Conservation (phyloP, 37 sponge, comb jelly and placozoan genomes). For the Cladorhizidae sp. region DNA sequence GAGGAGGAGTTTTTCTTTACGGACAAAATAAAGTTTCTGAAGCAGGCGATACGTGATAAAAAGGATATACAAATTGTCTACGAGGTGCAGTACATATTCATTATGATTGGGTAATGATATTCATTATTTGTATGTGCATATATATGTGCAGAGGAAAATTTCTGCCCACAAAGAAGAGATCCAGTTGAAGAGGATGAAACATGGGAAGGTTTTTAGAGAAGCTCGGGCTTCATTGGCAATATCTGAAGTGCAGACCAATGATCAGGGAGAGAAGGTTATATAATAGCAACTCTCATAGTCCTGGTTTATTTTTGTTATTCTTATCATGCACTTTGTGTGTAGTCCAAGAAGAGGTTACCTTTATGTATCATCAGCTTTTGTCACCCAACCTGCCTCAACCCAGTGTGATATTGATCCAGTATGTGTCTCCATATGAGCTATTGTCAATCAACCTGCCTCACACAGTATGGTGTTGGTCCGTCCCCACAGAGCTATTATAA, state of each 20-base stretch:
- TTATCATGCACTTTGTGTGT: too few relatives aligned
- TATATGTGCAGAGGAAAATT: constrained; percentile 7
- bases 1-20: constrained; percentile 21
- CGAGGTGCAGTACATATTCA: neutral
- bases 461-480: too few relatives aligned
- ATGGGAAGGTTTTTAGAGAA: constrained; percentile 4
- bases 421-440: too few relatives aligned
- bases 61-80: constrained; percentile 1
- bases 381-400: too few relatives aligned
- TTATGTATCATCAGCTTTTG: too few relatives aligned
- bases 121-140: neutral
- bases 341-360: too few relatives aligned
- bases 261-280: constrained; percentile 5
- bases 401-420: too few relatives aligned
- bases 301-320: too few relatives aligned
- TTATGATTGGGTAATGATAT: neutral
- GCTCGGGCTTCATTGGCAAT: neutral
- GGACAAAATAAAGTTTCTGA: constrained; percentile 1
- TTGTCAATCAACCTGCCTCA: too few relatives aligned
- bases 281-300: too few relatives aligned
- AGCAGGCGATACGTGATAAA: constrained; percentile 24
- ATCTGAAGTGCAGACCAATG: constrained; percentile 12
- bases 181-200: constrained; percentile 15
- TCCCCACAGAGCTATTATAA: too few relatives aligned
- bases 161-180: constrained; percentile 13